Base-by-base conservation (phyloP, 2,888 invertebrate species). In the Pseudococcus longispinus region DNA sequence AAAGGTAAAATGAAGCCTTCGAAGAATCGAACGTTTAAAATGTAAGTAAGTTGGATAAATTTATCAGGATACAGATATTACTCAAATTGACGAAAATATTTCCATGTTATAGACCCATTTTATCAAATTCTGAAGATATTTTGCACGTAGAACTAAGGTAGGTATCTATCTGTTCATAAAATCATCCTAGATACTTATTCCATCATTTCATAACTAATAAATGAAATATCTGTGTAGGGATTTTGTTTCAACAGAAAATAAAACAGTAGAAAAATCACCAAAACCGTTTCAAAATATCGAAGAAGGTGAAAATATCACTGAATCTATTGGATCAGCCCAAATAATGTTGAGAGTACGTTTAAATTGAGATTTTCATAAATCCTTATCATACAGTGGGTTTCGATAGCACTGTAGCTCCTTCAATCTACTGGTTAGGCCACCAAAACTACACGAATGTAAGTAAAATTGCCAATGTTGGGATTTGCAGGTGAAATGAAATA, bases 11-110 rank as follows among this genome's bases (percentile, higher is more conserved):
- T 99, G 44, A 95, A 95, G 91, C 99, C 99, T 0, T 91, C 94
- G n/a, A 99, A 98, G 98, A 98, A 98, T 91, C 99, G 99, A 92
- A 96, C 97, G 91, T 99, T 99, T 91, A 96, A 97, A 90, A 93
- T 99, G 97, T 97, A 92, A 94, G 96, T 93, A 13, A 26, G 13
- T 51, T 51, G 8, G n/a, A 37, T 46, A n/a, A n/a, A n/a, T 46
- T 46, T 46, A n/a, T 55, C 3, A 55, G 51, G n/a, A 44, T 44
- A 18, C 2, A 26, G 23, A 29, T 77, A 32, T 18, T 18, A 6
- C 18, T 29, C 29, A 77, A 46, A 87, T n/a, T 4, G 13, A 42
- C 1, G 15, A 13, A 5, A 29, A 18, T 13, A 74, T 42, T 74
- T 55, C 26, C 26, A 18, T 29, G 82, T 82, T 82, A 20, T 44